Evolutionary conservation across 1,140 invertebrate genomes (phyloP).

Genomic region (Drosophila hydei): DNA sequence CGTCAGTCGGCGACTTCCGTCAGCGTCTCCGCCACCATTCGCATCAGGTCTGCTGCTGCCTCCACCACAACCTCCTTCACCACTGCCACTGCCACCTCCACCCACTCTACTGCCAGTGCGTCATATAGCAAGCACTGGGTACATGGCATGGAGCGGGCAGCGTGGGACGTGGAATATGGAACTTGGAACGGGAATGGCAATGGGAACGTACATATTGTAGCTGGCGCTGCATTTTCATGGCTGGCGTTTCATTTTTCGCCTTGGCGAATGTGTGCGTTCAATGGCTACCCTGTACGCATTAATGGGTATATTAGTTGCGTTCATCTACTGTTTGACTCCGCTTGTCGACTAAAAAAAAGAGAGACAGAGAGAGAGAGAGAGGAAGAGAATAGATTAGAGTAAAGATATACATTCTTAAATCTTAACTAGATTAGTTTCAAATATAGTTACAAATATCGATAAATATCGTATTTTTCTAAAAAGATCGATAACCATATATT

Average conservation of each 20-base stretch:
- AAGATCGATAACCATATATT: too few relatives aligned
- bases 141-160: too few relatives aligned
- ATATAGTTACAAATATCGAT: too few relatives aligned
- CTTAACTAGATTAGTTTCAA: too few relatives aligned
- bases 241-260: conserved; percentile 53
- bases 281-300: not conserved
- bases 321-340: too few relatives aligned
- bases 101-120: not conserved
- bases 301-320: not conserved
- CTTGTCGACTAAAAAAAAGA: too few relatives aligned
- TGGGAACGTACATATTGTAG: conserved; percentile 39
- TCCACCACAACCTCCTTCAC: not conserved
- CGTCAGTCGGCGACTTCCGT: conserved; percentile 64
- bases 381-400: too few relatives aligned
- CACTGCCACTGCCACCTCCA: not conserved
- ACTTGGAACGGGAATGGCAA: conserved; percentile 11
- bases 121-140: conserved; percentile 10
- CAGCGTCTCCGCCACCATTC: conserved; percentile 27
- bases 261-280: conserved; percentile 18
- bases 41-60: conserved; percentile 17
- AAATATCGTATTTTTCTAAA: too few relatives aligned
- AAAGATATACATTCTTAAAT: too few relatives aligned
- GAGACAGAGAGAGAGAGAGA: too few relatives aligned
- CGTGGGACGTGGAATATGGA: not conserved
- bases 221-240: conserved; percentile 59